These are phyloP conservation scores for Oryzias celebensis DNA, from an alignment of 2,113 vertebrate species.

Conservation along the genomic window DNA sequence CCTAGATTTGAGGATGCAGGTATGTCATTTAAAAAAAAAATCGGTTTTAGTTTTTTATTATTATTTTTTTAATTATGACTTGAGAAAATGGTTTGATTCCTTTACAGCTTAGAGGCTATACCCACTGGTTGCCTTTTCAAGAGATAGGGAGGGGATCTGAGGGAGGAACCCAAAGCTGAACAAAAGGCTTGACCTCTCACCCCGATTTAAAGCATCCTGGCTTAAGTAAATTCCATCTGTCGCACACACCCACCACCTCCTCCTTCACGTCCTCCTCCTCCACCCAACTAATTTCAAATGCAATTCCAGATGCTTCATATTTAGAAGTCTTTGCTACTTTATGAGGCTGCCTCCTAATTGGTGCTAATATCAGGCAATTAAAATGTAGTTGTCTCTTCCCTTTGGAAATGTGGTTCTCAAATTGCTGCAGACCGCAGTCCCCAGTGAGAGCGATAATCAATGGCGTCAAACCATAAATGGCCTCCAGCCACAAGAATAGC, in stretches of 20 bases:
- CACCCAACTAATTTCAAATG: slow-evolving; percentile 11
- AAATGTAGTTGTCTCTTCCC: slow-evolving; percentile 44
- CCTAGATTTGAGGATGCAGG: too few relatives aligned
- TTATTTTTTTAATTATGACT: background rate
- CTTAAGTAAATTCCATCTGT: slow-evolving; percentile 64
- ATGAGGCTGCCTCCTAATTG: slow-evolving; percentile 28
- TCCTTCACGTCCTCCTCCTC: background rate
- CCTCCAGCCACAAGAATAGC: slow-evolving; percentile 41
- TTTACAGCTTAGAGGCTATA: too few relatives aligned
- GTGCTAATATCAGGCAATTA: slow-evolving; percentile 60
- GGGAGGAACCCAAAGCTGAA: slow-evolving; percentile 18
- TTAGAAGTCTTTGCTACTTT: slow-evolving; percentile 19
- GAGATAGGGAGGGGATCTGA: slow-evolving; percentile 5
- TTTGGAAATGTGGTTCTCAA: slow-evolving; percentile 20
- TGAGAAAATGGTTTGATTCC: background rate
- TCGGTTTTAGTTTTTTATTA: background rate
- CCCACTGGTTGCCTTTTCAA: background rate
- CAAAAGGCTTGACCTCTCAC: slow-evolving; percentile 65
- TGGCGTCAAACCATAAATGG: slow-evolving; percentile 53
- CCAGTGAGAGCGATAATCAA: slow-evolving; percentile 47
- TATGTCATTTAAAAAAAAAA: too few relatives aligned
- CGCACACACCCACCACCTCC: background rate
- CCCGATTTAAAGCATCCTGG: slow-evolving; percentile 32
- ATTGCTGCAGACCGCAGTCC: slow-evolving; percentile 37
- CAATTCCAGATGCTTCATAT: slow-evolving; percentile 21